Conservation (phyloP, 1,140 invertebrate genomes). For the Hetaerina americana region DNA sequence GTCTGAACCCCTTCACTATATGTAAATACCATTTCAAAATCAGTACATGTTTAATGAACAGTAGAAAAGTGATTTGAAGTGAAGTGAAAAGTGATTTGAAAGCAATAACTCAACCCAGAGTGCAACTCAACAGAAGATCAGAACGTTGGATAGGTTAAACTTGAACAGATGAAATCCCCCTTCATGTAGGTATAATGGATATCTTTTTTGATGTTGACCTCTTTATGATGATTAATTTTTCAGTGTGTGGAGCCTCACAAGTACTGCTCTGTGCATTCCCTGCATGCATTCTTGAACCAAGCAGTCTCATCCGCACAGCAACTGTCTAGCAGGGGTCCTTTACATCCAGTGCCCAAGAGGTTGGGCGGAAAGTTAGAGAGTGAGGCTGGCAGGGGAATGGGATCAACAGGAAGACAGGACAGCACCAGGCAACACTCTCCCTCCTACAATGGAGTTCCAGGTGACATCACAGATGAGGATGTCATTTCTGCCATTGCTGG, state of each 20-base stretch:
- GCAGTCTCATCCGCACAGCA: slow-evolving; percentile 21
- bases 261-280: slow-evolving; percentile 18
- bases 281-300: slow-evolving; percentile 20
- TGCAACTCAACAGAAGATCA: too few species aligned
- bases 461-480: background rate
- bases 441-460: background rate
- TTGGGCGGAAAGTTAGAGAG: background rate
- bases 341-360: slow-evolving; percentile 10
- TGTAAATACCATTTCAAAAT: too few species aligned
- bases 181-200: slow-evolving; percentile 1
- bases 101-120: too few species aligned
- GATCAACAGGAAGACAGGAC: background rate
- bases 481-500: background rate
- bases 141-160: too few species aligned
- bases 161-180: background rate
- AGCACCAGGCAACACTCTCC: background rate
- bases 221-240: slow-evolving; percentile 2
- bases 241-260: slow-evolving; percentile 23
- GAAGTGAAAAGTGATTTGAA: too few species aligned
- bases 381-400: slow-evolving; percentile 2
- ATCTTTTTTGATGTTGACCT: background rate
- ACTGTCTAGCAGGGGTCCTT: slow-evolving; percentile 21
- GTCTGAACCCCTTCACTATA: too few species aligned
- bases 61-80: too few species aligned
- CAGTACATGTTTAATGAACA: too few species aligned